Evolutionary conservation across 2,113 vertebrate genomes (phyloP).

Genomic region (Brachyistius frenatus): DNA sequence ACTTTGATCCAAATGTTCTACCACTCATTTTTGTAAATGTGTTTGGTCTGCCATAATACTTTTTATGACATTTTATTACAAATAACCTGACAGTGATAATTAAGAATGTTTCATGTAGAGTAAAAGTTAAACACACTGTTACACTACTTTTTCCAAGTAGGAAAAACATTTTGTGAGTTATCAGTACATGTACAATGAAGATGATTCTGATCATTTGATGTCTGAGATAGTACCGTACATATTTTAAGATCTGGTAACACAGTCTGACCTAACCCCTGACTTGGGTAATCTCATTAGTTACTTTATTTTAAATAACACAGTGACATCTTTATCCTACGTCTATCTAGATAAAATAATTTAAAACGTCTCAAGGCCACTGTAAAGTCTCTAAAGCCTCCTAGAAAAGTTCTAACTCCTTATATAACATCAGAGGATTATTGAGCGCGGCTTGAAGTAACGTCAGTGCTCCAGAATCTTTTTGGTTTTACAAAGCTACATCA

Average conservation of each 20-base stretch:
- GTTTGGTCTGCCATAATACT: conserved; percentile 30
- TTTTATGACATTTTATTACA: conserved; percentile 1
- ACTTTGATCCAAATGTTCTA: conserved; percentile 22
- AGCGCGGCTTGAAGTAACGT: conserved; percentile 2
- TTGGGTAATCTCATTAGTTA: conserved; percentile 30
- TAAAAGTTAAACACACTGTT: conserved; percentile 11
- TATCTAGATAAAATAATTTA: conserved; percentile 1
- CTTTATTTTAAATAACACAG: conserved; percentile 11
- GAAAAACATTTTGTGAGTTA: neutral
- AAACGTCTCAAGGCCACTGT: neutral
- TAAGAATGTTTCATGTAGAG: conserved; percentile 1
- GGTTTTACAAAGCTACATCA: neutral
- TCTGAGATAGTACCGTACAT: neutral
- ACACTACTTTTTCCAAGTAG: conserved; percentile 7
- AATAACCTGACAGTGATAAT: conserved; percentile 14
- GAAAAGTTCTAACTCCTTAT: neutral
- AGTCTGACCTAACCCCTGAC: neutral
- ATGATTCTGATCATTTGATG: conserved; percentile 9
- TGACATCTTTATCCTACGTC: neutral
- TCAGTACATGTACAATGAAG: neutral
- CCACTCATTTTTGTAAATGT: conserved; percentile 5
- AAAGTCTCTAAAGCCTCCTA: neutral
- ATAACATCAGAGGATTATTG: conserved; percentile 12
- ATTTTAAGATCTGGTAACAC: neutral
- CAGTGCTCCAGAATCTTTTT: neutral